Conservation (phyloP, 2,888 invertebrate genomes). For the Drosophila demipolita region DNA sequence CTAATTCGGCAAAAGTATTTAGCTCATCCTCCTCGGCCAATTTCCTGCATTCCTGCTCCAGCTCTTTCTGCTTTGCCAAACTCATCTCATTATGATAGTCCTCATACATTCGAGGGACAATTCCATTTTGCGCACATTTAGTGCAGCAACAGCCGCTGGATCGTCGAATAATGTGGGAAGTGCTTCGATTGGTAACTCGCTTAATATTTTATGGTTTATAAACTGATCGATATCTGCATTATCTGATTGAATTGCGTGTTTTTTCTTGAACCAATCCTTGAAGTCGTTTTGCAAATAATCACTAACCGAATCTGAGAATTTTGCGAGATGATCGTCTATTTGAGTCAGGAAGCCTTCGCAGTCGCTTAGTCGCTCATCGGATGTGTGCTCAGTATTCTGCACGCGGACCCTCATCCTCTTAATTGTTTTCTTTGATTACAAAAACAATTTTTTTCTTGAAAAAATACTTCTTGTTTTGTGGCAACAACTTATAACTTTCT, state of each 20-base stretch:
- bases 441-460: not conserved
- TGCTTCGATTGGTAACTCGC: not conserved
- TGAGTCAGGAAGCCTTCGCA: not conserved
- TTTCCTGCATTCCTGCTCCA: accelerated
- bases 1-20: not conserved
- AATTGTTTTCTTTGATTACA: not conserved
- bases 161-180: accelerated
- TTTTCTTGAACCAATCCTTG: not conserved
- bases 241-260: not conserved
- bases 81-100: not conserved
- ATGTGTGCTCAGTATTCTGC: accelerated
- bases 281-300: not conserved
- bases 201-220: not conserved
- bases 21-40: not conserved
- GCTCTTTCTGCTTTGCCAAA: not conserved
- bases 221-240: not conserved
- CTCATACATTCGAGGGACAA: not conserved
- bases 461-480: not conserved
- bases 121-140: not conserved
- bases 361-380: not conserved
- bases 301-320: not conserved
- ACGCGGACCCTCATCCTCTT: not conserved
- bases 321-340: too few relatives aligned
- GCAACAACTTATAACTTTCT: not conserved
- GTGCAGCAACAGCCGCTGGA: not conserved